A percentile compares a stretch with the other conserved stretches of the same genome.
These are phyloP conservation scores for Dinomys branickii DNA, from an alignment of 2,113 vertebrate species.

Conservation along the genomic window DNA sequence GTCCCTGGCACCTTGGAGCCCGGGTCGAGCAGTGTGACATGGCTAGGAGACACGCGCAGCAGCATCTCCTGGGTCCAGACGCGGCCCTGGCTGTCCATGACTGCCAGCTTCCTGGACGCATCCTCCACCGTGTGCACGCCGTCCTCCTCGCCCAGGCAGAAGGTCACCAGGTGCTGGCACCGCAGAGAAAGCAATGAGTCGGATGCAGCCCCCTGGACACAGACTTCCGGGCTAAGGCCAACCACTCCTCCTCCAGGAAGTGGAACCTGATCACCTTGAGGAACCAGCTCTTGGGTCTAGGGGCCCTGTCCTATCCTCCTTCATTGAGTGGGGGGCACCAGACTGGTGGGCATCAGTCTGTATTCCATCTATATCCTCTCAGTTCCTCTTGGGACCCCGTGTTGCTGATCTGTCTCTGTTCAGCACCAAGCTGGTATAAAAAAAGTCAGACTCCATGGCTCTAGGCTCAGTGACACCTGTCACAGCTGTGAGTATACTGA, in stretches of 20 bases:
- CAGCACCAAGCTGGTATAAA: not conserved
- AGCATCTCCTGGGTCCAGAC: constrained; percentile 87
- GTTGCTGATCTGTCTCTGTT: not conserved
- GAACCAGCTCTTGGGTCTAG: accelerated
- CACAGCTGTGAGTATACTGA: not conserved
- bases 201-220: too few species aligned
- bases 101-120: constrained; percentile 78
- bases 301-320: not conserved
- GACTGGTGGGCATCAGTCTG: not conserved
- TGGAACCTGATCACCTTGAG: too few species aligned
- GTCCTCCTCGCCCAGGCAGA: constrained; percentile 83
- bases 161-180: constrained; percentile 84
- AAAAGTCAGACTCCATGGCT: not conserved
- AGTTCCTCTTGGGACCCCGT: not conserved
- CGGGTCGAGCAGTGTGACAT: constrained; percentile 81
- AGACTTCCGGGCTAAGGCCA: not conserved
- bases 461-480: not conserved
- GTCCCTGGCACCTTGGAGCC: constrained; percentile 78
- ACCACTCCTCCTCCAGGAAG: not conserved
- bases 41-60: constrained; percentile 79
- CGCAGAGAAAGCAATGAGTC: not conserved
- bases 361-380: not conserved
- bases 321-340: not conserved
- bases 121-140: constrained; percentile 84
- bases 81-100: constrained; percentile 84